phyloP scores from a whole-genome alignment of 2,113 vertebrate genomes.

The Neoarius graeffei region DNA sequence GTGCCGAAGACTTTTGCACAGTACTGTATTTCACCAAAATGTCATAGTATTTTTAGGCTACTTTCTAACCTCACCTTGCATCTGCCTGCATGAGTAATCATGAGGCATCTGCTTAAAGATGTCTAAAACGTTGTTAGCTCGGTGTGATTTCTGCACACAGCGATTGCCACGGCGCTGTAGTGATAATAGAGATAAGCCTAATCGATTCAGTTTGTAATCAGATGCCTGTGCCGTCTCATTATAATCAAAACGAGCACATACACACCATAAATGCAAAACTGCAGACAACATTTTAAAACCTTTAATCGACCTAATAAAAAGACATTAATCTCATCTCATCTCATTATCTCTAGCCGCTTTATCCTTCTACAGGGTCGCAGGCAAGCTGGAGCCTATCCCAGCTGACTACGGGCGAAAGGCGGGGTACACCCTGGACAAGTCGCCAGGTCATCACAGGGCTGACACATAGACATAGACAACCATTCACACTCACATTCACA shows the following conservation, averaged over 20 bases:
- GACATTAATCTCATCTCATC: too few relatives aligned
- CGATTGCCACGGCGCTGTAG: not conserved
- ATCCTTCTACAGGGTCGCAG: too few relatives aligned
- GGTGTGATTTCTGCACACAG: too few relatives aligned
- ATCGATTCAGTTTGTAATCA: not conserved
- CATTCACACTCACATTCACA: too few relatives aligned
- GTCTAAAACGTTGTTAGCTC: not conserved
- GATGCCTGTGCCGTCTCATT: not conserved
- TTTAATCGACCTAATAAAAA: not conserved
- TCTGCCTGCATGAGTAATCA: not conserved
- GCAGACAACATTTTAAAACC: not conserved
- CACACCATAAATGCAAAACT: not conserved
- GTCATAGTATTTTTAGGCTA: not conserved
- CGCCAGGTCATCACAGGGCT: too few relatives aligned
- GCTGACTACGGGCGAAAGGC: too few relatives aligned
- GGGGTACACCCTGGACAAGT: too few relatives aligned
- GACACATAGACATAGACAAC: too few relatives aligned
- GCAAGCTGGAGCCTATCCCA: too few relatives aligned
- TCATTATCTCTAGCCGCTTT: too few relatives aligned
- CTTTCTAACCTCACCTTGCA: not conserved
- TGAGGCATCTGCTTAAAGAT: not conserved
- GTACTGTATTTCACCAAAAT: not conserved
- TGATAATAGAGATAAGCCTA: not conserved
- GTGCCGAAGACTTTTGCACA: too few relatives aligned
- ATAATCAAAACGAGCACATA: not conserved